phyloP scores from a whole-genome alignment of 1,140 invertebrate genomes.

The Venturia canescens region DNA sequence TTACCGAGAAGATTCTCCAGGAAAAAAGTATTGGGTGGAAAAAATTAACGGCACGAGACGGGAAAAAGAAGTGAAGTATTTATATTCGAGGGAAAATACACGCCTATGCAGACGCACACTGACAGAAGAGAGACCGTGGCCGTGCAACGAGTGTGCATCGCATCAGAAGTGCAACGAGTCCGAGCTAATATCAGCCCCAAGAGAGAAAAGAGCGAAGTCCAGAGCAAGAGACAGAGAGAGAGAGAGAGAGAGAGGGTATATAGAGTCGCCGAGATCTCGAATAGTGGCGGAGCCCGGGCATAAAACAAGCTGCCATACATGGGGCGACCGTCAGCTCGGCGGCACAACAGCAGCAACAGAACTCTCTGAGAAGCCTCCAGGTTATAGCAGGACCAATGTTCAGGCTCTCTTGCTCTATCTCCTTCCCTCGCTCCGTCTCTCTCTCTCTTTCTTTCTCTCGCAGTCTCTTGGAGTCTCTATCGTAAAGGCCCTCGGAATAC shows the following conservation, averaged over 20 bases:
- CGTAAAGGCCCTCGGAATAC: slow-evolving; percentile 8
- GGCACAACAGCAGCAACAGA: slow-evolving; percentile 31
- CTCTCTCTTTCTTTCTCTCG: neutral
- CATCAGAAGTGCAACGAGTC: slow-evolving; percentile 17
- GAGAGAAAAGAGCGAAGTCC: neutral
- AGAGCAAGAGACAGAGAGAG: too few relatives aligned
- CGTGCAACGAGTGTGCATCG: slow-evolving; percentile 15
- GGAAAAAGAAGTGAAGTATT: neutral
- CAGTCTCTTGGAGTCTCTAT: too few relatives aligned
- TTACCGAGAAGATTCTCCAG: neutral
- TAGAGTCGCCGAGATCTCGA: slow-evolving; percentile 28
- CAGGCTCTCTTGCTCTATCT: neutral
- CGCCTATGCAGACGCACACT: neutral
- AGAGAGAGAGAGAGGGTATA: slow-evolving; percentile 5
- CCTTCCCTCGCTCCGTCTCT: slow-evolving; percentile 26
- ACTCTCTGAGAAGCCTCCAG: slow-evolving; percentile 59
- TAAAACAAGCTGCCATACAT: slow-evolving; percentile 78
- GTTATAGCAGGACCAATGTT: slow-evolving; percentile 69
- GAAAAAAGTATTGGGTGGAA: neutral
- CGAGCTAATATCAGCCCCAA: slow-evolving; percentile 1
- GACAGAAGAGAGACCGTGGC: neutral
- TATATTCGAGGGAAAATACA: slow-evolving; percentile 5
- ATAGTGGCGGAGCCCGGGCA: slow-evolving; percentile 53
- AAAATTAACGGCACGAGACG: neutral
- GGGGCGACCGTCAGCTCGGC: slow-evolving; percentile 74